A percentile compares a stretch with the other conserved stretches of the same genome.
Conservation (phyloP, 2,797 vertebrate genomes). For the Moxostoma hubbsi region DNA sequence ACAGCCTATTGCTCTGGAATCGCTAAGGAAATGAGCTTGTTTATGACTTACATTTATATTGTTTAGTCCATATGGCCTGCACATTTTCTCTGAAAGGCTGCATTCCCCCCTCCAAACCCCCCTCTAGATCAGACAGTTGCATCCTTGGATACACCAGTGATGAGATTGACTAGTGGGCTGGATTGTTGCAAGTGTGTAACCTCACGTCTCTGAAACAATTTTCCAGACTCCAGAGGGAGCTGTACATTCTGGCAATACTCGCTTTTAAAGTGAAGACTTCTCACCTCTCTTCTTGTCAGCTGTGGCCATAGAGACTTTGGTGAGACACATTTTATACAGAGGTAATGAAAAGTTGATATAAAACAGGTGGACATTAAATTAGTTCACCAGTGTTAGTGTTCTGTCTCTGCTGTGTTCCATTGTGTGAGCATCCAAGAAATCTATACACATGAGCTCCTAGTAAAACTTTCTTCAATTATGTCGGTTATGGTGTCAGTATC, state of each 20-base stretch:
- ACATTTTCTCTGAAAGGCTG: slow-evolving; percentile 45
- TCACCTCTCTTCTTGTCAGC: slow-evolving; percentile 33
- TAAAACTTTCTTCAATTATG: slow-evolving; percentile 17
- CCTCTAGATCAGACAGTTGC: slow-evolving; percentile 25
- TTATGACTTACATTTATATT: slow-evolving; percentile 43
- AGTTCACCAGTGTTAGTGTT: slow-evolving; percentile 23
- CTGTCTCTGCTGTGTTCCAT: slow-evolving; percentile 20
- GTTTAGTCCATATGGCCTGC: slow-evolving; percentile 53
- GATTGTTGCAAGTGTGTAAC: slow-evolving; percentile 20
- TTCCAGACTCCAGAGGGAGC: slow-evolving; percentile 32
- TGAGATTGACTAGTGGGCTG: background rate
- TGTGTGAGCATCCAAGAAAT: slow-evolving; percentile 36
- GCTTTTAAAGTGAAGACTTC: slow-evolving; percentile 9
- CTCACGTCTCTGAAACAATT: slow-evolving; percentile 33
- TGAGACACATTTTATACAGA: slow-evolving; percentile 43
- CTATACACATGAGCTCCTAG: slow-evolving; percentile 11
- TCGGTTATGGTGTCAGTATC: slow-evolving; percentile 2
- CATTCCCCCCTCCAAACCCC: slow-evolving; percentile 3
- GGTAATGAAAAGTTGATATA: slow-evolving; percentile 55
- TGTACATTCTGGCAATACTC: slow-evolving; percentile 9
- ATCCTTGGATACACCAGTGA: slow-evolving; percentile 6
- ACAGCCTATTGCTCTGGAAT: slow-evolving; percentile 44
- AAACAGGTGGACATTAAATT: slow-evolving; percentile 54
- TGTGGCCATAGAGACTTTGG: slow-evolving; percentile 28
- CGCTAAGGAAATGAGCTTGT: slow-evolving; percentile 44